These are phyloP conservation scores for Motacilla alba DNA, from an alignment of 2,113 vertebrate species.

Conservation along the genomic window DNA sequence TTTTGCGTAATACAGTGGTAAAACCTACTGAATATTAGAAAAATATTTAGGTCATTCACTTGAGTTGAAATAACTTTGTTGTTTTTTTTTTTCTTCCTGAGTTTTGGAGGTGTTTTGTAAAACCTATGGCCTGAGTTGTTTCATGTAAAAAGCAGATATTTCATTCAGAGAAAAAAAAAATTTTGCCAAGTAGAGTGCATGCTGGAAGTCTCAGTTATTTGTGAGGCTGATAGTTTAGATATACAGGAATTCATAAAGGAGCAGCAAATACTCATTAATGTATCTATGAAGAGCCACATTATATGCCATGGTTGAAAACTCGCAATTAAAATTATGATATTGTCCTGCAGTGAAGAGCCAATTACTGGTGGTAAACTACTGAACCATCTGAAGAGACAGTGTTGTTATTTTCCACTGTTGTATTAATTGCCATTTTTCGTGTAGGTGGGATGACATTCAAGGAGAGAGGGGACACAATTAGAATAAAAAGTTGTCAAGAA, in stretches of 20 bases:
- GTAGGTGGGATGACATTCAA: neutral
- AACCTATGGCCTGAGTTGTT: neutral
- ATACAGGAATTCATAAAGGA: neutral
- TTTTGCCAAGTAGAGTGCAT: neutral
- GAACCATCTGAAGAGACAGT: neutral
- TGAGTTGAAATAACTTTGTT: neutral
- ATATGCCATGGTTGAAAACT: conserved; percentile 17
- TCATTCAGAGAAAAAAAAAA: neutral
- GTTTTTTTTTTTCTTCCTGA: neutral
- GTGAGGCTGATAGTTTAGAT: neutral
- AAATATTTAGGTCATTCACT: neutral
- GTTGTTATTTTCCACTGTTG: neutral
- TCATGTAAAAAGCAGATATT: neutral
- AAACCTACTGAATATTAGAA: neutral
- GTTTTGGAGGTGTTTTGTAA: neutral
- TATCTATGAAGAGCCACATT: conserved; percentile 22
- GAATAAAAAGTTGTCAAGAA: conserved; percentile 36
- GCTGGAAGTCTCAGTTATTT: neutral
- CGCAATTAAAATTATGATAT: conserved; percentile 30
- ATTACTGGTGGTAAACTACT: conserved; percentile 4
- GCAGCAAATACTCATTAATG: neutral
- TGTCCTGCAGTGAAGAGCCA: conserved; percentile 23
- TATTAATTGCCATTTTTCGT: conserved; percentile 37
- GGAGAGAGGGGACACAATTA: neutral
- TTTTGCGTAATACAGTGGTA: neutral